Evolutionary conservation across 35 echinoderm and acorn worm species (phyloP).

Genomic region (Lytechinus pictus): DNA sequence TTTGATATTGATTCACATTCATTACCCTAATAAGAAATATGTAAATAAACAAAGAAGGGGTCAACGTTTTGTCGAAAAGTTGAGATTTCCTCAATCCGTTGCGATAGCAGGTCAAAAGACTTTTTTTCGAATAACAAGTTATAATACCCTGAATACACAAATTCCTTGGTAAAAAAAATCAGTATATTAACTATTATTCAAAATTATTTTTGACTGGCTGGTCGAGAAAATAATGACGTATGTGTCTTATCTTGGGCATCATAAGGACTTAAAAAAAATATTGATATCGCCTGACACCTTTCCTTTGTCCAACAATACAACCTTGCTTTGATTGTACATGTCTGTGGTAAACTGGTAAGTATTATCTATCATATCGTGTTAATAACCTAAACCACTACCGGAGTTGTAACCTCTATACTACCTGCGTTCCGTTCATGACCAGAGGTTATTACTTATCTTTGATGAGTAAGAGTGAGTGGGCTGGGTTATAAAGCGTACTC

Average conservation of each 20-base stretch:
- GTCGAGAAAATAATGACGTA: background rate
- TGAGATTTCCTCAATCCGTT: no score
- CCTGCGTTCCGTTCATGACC: background rate
- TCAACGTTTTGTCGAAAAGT: no score
- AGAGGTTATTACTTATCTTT: background rate
- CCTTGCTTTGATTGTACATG: no score
- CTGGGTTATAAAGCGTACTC: background rate
- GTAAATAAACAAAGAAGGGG: no score
- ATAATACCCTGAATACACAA: no score
- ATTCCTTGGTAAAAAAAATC: no score
- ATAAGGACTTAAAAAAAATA: background rate
- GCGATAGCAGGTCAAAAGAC: no score
- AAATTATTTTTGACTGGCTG: no score
- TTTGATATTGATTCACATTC: no score
- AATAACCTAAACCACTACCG: background rate
- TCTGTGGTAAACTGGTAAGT: background rate
- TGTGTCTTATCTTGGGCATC: background rate
- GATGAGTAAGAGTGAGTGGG: background rate
- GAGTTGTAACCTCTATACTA: background rate
- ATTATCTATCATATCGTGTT: background rate
- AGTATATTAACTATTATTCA: no score
- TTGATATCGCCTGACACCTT: background rate
- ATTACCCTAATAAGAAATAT: no score
- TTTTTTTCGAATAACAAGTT: no score
- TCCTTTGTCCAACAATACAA: background rate